A percentile compares a stretch with the other conserved stretches of the same genome.
phyloP scores from a whole-genome alignment of 2,113 vertebrate species.

The Plectropomus leopardus region DNA sequence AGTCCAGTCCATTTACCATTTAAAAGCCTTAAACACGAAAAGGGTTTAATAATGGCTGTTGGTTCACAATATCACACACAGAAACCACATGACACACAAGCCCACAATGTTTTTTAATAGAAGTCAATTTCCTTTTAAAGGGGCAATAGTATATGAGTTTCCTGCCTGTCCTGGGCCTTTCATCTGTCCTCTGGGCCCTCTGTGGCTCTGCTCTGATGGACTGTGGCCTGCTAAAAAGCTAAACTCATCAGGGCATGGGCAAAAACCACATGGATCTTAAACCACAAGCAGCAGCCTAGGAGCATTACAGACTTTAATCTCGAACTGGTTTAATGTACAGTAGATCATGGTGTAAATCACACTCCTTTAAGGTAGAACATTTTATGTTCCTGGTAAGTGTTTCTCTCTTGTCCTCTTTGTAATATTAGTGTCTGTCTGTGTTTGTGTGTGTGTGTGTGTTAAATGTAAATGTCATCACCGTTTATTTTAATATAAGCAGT shows the following conservation, averaged over 20 bases:
- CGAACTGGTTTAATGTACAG: constrained; percentile 17
- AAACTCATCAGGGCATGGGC: constrained; percentile 53
- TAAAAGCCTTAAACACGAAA: too few relatives aligned
- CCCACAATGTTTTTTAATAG: constrained; percentile 48
- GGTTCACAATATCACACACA: too few relatives aligned
- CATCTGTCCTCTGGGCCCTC: constrained; percentile 51
- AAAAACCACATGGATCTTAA: constrained; percentile 65
- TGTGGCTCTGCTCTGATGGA: constrained; percentile 38
- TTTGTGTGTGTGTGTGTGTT: too few relatives aligned
- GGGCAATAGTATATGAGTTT: constrained; percentile 56
- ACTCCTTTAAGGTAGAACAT: not conserved
- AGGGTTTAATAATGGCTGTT: too few relatives aligned
- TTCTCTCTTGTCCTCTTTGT: too few relatives aligned
- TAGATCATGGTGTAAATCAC: not conserved
- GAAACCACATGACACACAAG: constrained; percentile 25
- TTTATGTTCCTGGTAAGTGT: too few relatives aligned
- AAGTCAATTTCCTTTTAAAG: constrained; percentile 59
- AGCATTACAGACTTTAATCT: constrained; percentile 35
- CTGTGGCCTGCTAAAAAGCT: constrained; percentile 52
- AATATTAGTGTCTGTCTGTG: too few relatives aligned
- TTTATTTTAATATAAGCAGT: too few relatives aligned
- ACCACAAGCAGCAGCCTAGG: constrained; percentile 29
- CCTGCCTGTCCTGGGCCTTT: constrained; percentile 27
- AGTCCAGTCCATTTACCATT: too few relatives aligned
- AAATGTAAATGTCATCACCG: too few relatives aligned